Evolutionary conservation across 2,888 invertebrate species (phyloP), one percentile per base, ranked within the genome.

Genomic region (Congeria kusceri): DNA sequence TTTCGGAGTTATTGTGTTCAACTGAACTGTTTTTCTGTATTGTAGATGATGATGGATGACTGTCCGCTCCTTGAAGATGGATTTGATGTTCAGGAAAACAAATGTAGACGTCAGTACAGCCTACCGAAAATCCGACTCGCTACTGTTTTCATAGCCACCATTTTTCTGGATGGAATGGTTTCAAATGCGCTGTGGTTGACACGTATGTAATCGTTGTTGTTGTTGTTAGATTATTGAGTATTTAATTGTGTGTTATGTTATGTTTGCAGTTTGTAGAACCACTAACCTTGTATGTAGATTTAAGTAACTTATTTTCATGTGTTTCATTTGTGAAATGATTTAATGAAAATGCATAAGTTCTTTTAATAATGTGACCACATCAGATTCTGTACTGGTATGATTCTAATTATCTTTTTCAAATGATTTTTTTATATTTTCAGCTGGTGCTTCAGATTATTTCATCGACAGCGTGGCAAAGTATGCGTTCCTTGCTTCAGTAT

Each of bases 381-480:
- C n/a, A n/a, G n/a, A n/a, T n/a, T n/a, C n/a, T n/a, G n/a, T n/a
- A n/a, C n/a, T n/a, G n/a, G n/a, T n/a, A n/a, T n/a, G n/a, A n/a
- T n/a, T n/a, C n/a, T n/a, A n/a, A n/a, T n/a, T n/a, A n/a, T n/a
- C n/a, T n/a, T n/a, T n/a, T n/a, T n/a, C n/a, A n/a, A n/a, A n/a
- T n/a, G n/a, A n/a, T n/a, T n/a, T n/a, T n/a, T n/a, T n/a, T 69
- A 47, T 61, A 62, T 66, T 85, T 86, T 23, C 84, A 92, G 92
- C 92, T 77, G 92, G 91, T 13, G 82, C 87, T 68, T 84, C 89
- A 11, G 74, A 89, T 23, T 92, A 92, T 58, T 91, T 92, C 78
- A 86, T 91, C 4, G 87, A 92, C 86, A 91, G 88, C 83, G 90
- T 93, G n/a, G 65, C 85, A 2, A 64, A 88, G 49, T 92, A 91